Conservation (phyloP, 2,113 vertebrate species). For the Ptilonorhynchus violaceus region DNA sequence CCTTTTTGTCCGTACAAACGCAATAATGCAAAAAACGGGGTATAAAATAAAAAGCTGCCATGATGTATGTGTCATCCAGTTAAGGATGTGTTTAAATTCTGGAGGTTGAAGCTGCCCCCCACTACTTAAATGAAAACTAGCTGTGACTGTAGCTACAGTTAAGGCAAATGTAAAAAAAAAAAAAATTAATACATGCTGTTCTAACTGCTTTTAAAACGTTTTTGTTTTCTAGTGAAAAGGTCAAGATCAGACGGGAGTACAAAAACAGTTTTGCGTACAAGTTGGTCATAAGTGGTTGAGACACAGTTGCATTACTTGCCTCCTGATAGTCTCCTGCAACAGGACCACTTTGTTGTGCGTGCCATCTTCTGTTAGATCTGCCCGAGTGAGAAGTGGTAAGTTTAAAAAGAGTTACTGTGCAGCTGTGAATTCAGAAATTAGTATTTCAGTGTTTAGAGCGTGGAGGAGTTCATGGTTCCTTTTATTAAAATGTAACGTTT, state of each 20-base stretch:
- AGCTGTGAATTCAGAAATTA: neutral
- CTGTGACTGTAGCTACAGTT: neutral
- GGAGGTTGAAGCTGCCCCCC: neutral
- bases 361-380: neutral
- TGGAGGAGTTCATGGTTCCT: neutral
- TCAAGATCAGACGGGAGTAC: neutral
- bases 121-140: fast-evolving
- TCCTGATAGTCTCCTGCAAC: neutral
- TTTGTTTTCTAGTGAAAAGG: slow-evolving; percentile 26
- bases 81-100: neutral
- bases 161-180: fast-evolving
- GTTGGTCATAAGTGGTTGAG: neutral
- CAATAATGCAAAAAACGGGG: fast-evolving
- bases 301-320: neutral
- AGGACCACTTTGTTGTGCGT: fast-evolving
- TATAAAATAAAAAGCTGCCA: neutral
- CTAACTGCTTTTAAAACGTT: neutral
- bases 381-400: slow-evolving; percentile 1
- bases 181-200: fast-evolving
- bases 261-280: neutral
- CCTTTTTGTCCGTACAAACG: fast-evolving
- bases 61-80: fast-evolving
- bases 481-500: neutral
- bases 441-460: fast-evolving
- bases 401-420: neutral